phyloP scores from a whole-genome alignment of 2,113 vertebrate species.

The Trinectes maculatus region DNA sequence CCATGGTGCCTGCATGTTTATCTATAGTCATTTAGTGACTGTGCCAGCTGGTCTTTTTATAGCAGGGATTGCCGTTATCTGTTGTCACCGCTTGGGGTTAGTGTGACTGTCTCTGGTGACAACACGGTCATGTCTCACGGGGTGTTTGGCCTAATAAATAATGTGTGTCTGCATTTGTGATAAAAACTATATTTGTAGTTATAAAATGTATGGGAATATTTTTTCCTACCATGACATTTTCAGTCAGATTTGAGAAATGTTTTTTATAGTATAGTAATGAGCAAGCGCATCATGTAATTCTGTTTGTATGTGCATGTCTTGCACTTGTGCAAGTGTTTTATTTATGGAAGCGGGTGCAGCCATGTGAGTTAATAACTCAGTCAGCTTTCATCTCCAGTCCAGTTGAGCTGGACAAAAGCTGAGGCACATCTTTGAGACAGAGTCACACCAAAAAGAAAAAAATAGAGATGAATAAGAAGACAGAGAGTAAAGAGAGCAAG shows the following conservation, averaged over 20 bases:
- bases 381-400: conserved; percentile 74
- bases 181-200: not conserved
- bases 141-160: conserved; percentile 2
- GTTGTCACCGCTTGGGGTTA: conserved; percentile 45
- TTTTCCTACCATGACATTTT: too few species aligned
- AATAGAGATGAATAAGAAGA: conserved; percentile 24
- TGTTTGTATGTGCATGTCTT: conserved; percentile 10
- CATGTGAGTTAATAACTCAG: conserved; percentile 75
- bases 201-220: too few species aligned
- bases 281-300: conserved; percentile 23
- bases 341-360: conserved; percentile 67
- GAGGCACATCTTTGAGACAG: conserved; percentile 66
- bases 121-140: conserved; percentile 19
- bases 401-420: conserved; percentile 62
- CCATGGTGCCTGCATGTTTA: conserved; percentile 46
- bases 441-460: conserved; percentile 23
- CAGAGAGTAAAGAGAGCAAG: conserved; percentile 5
- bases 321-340: conserved; percentile 45
- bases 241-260: not conserved
- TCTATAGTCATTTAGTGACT: conserved; percentile 54
- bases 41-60: conserved; percentile 71
- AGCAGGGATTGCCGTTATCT: conserved; percentile 60
- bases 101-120: conserved; percentile 47
- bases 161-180: not conserved
- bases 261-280: not conserved